Conservation (phyloP, 1,140 invertebrate genomes). For the Lepidurus couesii region DNA sequence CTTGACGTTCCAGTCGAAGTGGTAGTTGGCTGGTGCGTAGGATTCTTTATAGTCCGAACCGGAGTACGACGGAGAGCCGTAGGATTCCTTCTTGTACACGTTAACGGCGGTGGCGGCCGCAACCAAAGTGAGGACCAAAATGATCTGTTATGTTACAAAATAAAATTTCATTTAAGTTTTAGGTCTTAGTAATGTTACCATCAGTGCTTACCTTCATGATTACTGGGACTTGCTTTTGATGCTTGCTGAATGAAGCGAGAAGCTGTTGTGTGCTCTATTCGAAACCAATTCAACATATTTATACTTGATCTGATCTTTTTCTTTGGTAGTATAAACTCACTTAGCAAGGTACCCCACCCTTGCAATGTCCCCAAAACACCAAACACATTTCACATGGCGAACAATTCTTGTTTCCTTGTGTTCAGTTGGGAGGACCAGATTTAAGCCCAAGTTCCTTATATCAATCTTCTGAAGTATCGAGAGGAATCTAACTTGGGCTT, state of each 20-base stretch:
- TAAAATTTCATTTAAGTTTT: background rate
- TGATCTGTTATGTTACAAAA: background rate
- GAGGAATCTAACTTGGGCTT: no score
- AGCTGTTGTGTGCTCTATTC: background rate
- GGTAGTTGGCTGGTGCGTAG: conserved; percentile 36
- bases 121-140: background rate
- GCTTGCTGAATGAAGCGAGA: background rate
- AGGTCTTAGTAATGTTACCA: no score
- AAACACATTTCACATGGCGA: background rate
- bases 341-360: no score
- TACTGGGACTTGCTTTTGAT: background rate
- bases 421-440: no score
- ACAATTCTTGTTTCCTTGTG: background rate
- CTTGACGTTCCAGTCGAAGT: conserved; percentile 39
- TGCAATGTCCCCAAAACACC: background rate
- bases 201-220: background rate
- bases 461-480: no score
- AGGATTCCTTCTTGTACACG: background rate
- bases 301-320: background rate
- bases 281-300: background rate
- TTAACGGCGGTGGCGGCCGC: background rate
- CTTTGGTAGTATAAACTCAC: background rate
- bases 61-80: background rate
- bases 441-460: no score
- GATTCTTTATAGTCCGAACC: background rate